Evolutionary conservation across 1,140 invertebrate genomes (phyloP), one percentile per base, ranked within the genome.

Genomic region (Leptopilina clavipes): DNA sequence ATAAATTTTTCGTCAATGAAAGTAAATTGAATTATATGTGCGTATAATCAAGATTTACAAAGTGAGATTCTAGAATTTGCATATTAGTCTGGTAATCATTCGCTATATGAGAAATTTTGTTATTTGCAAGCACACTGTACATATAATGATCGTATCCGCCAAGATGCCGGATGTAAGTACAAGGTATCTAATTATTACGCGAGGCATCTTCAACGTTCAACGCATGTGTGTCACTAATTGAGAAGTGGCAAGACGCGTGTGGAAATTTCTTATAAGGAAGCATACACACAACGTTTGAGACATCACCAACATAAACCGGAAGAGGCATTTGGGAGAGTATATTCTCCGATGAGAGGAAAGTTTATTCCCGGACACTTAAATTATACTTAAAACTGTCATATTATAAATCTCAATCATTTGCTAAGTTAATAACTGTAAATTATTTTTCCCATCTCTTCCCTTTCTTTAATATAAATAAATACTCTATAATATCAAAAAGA

Each of bases 61-160:
- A 52, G 14, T 52, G 48, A 52, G 17, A 52, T 48, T n/a, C n/a
- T n/a, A n/a, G 9, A 48, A 48, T n/a, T 48, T 48, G 44, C 44
- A 48, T 48, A 52, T 52, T 52, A 52, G 1, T 17, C 48, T 52
- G 48, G n/a, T 52, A 52, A 52, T 52, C n/a, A 17, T 40, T 31
- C 25, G 0, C 48, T 48, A 7, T 52, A 17, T 52, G 48, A 52
- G 48, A 52, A 52, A 52, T 52, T 52, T 52, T 17, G 48, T 52
- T 52, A 52, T 52, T 52, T 52, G 48, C 48, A 52, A 52, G 48
- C 48, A 52, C 17, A 17, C 48, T 52, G 8, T 52, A 52, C 48
- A 65, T 78, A 71, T 81, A 75, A 81, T 81, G 77, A 81, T 78
- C 73, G 76, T 76, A 81, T 78, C 79, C 75, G 76, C 74, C 75